These are phyloP conservation scores for Himalopsyche japonica DNA, from an alignment of 2,888 invertebrate species.

Conservation along the genomic window DNA sequence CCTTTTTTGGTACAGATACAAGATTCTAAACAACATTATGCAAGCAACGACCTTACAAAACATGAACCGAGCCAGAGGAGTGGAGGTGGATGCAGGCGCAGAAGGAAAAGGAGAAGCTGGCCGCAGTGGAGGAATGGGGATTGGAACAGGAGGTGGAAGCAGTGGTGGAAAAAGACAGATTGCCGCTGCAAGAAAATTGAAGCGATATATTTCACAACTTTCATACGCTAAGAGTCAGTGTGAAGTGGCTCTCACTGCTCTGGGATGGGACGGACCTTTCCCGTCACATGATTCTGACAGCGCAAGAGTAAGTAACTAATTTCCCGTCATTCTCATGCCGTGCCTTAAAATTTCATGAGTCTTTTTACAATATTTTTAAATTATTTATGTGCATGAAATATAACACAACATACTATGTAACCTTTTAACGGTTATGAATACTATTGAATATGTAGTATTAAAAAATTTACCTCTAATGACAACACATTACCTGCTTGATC, in stretches of 20 bases:
- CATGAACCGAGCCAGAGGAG: constrained; percentile 81
- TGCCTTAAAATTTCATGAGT: not conserved
- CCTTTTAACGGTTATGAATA: too few relatives aligned
- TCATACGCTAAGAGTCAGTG: constrained; percentile 81
- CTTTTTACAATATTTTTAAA: too few relatives aligned
- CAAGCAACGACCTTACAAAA: constrained; percentile 91
- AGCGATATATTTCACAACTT: constrained; percentile 81
- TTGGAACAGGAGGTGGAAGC: constrained; percentile 62
- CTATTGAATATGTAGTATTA: too few relatives aligned
- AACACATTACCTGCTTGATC: too few relatives aligned
- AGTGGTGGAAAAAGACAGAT: constrained; percentile 74
- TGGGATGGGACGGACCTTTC: constrained; percentile 78
- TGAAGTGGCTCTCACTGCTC: constrained; percentile 71
- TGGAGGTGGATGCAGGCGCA: constrained; percentile 65
- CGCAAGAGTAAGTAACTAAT: constrained; percentile 32
- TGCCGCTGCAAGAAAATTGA: constrained; percentile 78
- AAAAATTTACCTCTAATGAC: too few relatives aligned
- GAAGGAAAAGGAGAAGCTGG: constrained; percentile 59
- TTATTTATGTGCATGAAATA: too few relatives aligned
- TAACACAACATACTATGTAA: too few relatives aligned
- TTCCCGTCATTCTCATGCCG: not conserved
- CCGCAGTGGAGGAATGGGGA: constrained; percentile 51
- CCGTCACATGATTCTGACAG: constrained; percentile 59
- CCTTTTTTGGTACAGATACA: constrained; percentile 60
- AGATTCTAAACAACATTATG: constrained; percentile 90